phyloP scores from a whole-genome alignment of 2,113 vertebrate species.

The Urocitellus parryii region DNA sequence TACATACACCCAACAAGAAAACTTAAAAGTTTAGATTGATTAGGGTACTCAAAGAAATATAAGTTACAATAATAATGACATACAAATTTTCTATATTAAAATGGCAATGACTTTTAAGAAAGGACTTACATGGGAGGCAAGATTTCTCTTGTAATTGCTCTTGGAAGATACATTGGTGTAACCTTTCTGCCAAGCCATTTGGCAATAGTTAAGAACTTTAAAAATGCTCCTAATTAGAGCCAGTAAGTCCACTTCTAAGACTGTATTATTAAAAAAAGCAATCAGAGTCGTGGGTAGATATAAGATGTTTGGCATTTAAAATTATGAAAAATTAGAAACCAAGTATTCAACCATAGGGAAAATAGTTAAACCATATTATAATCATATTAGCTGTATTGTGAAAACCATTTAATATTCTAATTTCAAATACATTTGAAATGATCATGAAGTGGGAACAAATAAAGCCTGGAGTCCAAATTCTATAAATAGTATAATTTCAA shows the following conservation, averaged over 20 bases:
- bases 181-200: conserved; percentile 5
- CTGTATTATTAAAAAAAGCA: not conserved
- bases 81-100: not conserved
- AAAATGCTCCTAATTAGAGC: not conserved
- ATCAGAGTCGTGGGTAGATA: not conserved
- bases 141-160: not conserved
- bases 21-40: not conserved
- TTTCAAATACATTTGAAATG: not conserved
- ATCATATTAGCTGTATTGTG: not conserved
- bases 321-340: not conserved
- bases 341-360: not conserved
- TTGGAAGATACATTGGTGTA: not conserved
- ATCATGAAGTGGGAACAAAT: not conserved
- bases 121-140: not conserved
- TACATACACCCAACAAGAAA: not conserved
- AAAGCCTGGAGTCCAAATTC: not conserved
- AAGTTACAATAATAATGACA: conserved; percentile 14
- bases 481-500: not conserved
- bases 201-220: not conserved
- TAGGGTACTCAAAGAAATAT: conserved; percentile 1
- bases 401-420: not conserved
- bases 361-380: not conserved
- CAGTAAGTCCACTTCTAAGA: not conserved
- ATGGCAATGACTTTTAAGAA: conserved; percentile 18
- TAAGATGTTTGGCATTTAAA: not conserved